These are phyloP conservation scores for Labeo calbasu DNA, from an alignment of 2,797 vertebrate genomes.

Conservation along the genomic window DNA sequence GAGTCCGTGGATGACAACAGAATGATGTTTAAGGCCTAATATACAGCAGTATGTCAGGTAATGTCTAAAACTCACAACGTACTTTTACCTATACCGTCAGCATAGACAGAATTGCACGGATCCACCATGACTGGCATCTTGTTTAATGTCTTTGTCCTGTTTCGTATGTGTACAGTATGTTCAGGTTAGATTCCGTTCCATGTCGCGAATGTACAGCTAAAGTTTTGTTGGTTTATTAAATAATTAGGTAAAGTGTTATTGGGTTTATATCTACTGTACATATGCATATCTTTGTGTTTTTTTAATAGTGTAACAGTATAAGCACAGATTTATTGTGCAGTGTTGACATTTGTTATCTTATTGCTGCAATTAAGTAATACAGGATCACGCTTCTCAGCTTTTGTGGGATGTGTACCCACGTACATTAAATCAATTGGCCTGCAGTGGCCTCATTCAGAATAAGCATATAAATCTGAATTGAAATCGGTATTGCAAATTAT, in stretches of 20 bases:
- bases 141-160: background rate
- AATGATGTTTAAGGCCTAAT: slow-evolving; percentile 78
- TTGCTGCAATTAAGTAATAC: background rate
- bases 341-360: background rate
- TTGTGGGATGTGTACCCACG: background rate
- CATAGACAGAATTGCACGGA: too few relatives aligned
- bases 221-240: background rate
- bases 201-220: background rate
- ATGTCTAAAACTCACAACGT: slow-evolving; percentile 35
- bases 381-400: background rate
- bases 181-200: too few relatives aligned
- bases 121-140: background rate
- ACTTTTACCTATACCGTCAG: background rate
- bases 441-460: background rate
- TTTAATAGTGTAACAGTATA: background rate
- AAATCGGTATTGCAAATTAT: background rate
- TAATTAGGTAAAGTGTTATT: background rate
- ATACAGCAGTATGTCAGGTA: slow-evolving; percentile 84
- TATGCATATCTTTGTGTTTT: background rate
- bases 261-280: background rate
- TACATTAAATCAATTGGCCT: background rate
- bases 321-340: background rate
- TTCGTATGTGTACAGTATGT: background rate
- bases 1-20: slow-evolving; percentile 75
- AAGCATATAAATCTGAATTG: background rate